Evolutionary conservation across 2,888 invertebrate genomes (phyloP).

Genomic region (Heteromyza rotundicornis): DNA sequence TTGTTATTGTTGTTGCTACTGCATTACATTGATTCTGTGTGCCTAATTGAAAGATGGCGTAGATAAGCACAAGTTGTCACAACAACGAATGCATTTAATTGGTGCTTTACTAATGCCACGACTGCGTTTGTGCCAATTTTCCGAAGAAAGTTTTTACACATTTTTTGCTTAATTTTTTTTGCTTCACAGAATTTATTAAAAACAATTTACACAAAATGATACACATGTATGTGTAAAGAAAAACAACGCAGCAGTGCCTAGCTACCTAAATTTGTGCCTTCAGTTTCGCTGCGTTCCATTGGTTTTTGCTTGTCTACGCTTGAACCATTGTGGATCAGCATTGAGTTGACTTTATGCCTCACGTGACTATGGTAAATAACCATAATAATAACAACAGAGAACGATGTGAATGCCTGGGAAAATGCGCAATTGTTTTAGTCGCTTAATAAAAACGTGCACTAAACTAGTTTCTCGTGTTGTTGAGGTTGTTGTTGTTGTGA

Average conservation of each 20-base stretch:
- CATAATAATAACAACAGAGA: not conserved
- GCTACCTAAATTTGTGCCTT: not conserved
- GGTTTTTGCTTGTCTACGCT: conserved; percentile 27
- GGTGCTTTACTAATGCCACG: no score
- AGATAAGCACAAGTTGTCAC: not conserved
- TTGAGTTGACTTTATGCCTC: not conserved
- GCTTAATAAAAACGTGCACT: not conserved
- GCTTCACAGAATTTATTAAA: not conserved
- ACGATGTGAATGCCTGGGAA: conserved; percentile 40
- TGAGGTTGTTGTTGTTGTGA: no score
- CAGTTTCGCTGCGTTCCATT: not conserved
- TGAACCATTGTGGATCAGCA: not conserved
- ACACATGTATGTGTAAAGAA: no score
- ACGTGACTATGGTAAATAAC: conserved; percentile 5
- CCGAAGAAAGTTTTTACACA: not conserved
- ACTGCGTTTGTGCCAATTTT: not conserved
- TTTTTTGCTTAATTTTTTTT: not conserved
- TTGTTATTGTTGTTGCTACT: not conserved
- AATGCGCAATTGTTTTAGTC: conserved; percentile 42
- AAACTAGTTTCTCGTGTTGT: not conserved
- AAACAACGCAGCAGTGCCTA: no score
- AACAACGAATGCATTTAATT: no score
- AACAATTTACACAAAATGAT: no score
- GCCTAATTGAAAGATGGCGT: not conserved
- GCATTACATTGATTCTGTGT: not conserved